A percentile compares a stretch with the other conserved stretches of the same genome.
These are phyloP conservation scores for Gibbula magus DNA, from an alignment of 2,888 invertebrate genomes.

Conservation along the genomic window DNA sequence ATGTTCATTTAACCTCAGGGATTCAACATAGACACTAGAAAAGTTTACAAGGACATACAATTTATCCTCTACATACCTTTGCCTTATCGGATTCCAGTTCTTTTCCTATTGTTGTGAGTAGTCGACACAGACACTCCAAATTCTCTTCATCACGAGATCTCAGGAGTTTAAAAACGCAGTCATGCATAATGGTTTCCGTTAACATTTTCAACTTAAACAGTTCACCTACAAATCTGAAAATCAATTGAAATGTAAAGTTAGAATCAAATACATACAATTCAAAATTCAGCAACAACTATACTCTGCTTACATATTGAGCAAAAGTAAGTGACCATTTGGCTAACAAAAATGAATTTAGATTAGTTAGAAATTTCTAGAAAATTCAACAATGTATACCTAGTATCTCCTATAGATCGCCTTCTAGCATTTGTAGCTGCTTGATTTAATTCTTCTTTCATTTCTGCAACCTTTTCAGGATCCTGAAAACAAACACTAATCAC, in stretches of 20 bases:
- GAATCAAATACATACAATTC: no score
- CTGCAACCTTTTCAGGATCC: constrained; percentile 82
- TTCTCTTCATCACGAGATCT: no score
- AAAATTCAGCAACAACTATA: no score
- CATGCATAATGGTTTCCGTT: no score
- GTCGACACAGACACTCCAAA: constrained; percentile 92
- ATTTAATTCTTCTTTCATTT: constrained; percentile 81
- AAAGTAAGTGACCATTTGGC: no score
- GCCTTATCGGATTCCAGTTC: constrained; percentile 81
- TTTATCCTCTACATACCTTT: constrained; percentile 49
- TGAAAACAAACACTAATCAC: constrained; percentile 37
- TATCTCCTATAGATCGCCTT: no score
- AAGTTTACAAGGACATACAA: not conserved
- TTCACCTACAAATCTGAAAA: constrained; percentile 84
- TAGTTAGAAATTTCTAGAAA: no score
- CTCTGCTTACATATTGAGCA: constrained; percentile 90
- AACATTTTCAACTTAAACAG: constrained; percentile 93
- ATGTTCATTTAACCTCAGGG: not conserved
- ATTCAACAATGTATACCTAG: no score
- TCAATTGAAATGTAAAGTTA: not conserved
- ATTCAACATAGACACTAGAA: not conserved
- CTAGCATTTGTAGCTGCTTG: constrained; percentile 86
- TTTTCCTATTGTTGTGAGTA: constrained; percentile 92
- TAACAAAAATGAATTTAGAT: no score
- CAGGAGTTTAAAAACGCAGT: no score